phyloP scores from a whole-genome alignment of 53 echinoderm and acorn worm genomes.

The Mesocentrotus franciscanus region DNA sequence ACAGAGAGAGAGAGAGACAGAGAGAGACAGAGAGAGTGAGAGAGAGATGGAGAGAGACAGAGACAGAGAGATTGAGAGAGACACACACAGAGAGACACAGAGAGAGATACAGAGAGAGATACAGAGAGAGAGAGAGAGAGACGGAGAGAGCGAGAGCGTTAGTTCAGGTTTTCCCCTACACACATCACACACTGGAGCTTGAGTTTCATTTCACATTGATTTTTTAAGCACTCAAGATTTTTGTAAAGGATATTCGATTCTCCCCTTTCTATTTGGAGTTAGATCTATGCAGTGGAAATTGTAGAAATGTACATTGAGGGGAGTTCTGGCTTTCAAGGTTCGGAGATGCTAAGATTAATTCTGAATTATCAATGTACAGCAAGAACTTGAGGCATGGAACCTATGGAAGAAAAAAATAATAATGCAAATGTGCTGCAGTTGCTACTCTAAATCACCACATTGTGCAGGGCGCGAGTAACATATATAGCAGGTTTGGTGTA shows the following conservation, averaged over 20 bases:
- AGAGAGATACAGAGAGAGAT: neutral
- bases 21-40: too few relatives aligned
- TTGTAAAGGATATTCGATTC: neutral
- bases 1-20: neutral
- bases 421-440: neutral
- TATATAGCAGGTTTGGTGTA: too few relatives aligned
- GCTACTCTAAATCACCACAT: neutral
- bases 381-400: neutral
- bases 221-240: constrained; percentile 34
- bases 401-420: neutral
- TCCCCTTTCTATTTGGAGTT: neutral
- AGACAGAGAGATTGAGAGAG: too few relatives aligned
- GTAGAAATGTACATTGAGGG: neutral
- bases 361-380: neutral
- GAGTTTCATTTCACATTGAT: constrained; percentile 31
- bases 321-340: neutral
- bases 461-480: too few relatives aligned
- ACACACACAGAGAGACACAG: too few relatives aligned
- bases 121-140: neutral
- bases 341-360: neutral
- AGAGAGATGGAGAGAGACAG: too few relatives aligned
- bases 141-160: neutral
- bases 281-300: neutral
- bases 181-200: constrained; percentile 34
- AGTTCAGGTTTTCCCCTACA: neutral